Conservation (phyloP, 2,113 vertebrate genomes). For the Isurus oxyrinchus region DNA sequence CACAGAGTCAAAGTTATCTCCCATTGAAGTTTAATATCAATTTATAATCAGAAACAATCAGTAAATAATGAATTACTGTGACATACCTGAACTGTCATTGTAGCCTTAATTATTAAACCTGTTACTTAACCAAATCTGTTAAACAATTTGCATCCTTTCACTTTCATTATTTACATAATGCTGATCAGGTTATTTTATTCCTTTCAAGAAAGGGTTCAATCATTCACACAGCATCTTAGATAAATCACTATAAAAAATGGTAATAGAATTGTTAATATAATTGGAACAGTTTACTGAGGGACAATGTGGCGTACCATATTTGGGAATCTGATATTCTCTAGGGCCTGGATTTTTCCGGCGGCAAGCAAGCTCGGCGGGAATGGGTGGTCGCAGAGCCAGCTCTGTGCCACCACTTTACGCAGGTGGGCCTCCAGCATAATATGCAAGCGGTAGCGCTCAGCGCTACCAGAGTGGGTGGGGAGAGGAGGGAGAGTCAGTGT, state of each 20-base stretch:
- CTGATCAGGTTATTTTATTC: background rate
- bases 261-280: background rate
- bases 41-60: background rate
- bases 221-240: background rate
- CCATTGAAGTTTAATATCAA: background rate
- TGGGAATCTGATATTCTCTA: background rate
- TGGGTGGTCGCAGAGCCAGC: too few species aligned
- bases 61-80: background rate
- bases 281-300: background rate
- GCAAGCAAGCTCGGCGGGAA: too few species aligned
- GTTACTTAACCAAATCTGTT: background rate
- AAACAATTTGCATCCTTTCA: background rate
- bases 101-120: background rate
- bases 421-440: too few species aligned
- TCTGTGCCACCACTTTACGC: too few species aligned
- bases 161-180: background rate
- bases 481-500: too few species aligned
- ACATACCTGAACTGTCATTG: background rate
- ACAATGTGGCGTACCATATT: too few species aligned
- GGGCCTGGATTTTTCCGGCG: too few species aligned
- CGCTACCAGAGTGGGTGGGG: too few species aligned
- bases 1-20: background rate
- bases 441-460: too few species aligned
- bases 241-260: background rate
- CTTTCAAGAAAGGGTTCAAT: background rate